These are phyloP conservation scores for Siphamia tubifer DNA, from an alignment of 2,113 vertebrate genomes.

Conservation along the genomic window DNA sequence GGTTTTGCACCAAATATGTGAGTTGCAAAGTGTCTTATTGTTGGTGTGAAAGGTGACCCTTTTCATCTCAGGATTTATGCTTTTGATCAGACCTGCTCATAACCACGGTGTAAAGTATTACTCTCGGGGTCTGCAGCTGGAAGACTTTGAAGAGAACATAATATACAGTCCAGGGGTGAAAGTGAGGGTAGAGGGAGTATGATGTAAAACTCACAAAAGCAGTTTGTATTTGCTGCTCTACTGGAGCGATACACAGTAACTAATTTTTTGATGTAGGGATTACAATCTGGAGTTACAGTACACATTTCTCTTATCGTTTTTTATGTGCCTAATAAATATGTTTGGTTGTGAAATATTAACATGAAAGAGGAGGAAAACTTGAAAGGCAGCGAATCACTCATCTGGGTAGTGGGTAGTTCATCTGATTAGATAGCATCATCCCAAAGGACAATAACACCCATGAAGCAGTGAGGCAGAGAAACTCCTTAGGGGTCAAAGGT, in stretches of 20 bases:
- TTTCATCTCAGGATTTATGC: slow-evolving; percentile 50
- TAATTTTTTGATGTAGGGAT: not conserved
- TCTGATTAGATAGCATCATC: slow-evolving; percentile 50
- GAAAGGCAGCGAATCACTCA: not conserved
- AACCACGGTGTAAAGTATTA: slow-evolving; percentile 32
- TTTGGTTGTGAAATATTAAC: slow-evolving; percentile 15
- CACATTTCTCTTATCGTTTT: not conserved
- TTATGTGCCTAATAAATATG: not conserved
- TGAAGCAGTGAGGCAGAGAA: slow-evolving; percentile 14
- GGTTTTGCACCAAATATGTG: slow-evolving; percentile 11
- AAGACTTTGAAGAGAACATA: slow-evolving; percentile 58
- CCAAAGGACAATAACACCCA: slow-evolving; percentile 34
- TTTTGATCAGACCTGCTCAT: slow-evolving; percentile 7
- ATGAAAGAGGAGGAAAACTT: not conserved
- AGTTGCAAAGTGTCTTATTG: slow-evolving; percentile 7
- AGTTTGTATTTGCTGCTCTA: not conserved
- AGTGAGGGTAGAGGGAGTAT: slow-evolving; percentile 19
- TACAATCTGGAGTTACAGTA: not conserved
- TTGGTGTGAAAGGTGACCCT: not conserved
- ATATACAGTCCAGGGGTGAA: slow-evolving; percentile 52
- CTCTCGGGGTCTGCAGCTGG: slow-evolving; percentile 50
- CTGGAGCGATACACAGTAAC: not conserved
- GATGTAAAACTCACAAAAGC: slow-evolving; percentile 28
- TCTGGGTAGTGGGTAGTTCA: not conserved
- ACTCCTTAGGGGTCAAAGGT: slow-evolving; percentile 50